Conservation (phyloP, 2,113 vertebrate genomes). For the Pampusana beccarii region DNA sequence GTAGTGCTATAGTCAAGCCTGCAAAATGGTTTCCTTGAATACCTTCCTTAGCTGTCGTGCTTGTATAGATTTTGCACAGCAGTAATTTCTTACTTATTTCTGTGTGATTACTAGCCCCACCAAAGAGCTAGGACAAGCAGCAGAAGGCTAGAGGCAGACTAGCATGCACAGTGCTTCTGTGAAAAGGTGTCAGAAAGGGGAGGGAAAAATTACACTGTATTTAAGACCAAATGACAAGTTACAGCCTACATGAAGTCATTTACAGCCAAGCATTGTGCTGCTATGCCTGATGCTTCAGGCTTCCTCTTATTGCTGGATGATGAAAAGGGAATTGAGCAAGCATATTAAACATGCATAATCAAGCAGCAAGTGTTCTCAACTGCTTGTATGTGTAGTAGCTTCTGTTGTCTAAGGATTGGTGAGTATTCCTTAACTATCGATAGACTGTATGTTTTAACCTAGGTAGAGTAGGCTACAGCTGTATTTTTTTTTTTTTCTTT, state of each 20-base stretch:
- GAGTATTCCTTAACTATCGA: background rate
- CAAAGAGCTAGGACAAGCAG: background rate
- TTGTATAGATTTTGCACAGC: background rate
- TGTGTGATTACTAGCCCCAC: background rate
- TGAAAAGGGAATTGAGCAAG: background rate
- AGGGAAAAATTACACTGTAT: background rate
- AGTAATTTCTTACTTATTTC: background rate
- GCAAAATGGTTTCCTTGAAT: slow-evolving; percentile 66
- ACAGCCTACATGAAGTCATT: background rate
- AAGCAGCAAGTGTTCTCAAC: slow-evolving; percentile 30
- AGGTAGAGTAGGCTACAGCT: background rate
- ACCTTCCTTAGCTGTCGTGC: background rate
- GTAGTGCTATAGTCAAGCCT: slow-evolving; percentile 3
- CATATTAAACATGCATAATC: slow-evolving; percentile 9
- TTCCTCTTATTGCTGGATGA: slow-evolving; percentile 1
- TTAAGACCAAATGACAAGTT: slow-evolving; percentile 30
- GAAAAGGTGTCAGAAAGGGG: background rate
- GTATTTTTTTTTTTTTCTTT: background rate
- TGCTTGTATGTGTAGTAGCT: background rate
- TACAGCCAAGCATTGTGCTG: background rate
- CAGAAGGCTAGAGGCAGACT: background rate
- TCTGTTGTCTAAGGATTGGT: background rate
- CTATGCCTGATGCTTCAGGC: background rate
- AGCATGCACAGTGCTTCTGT: background rate
- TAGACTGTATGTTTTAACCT: background rate